A percentile compares a stretch with the other conserved stretches of the same genome.
Conservation (phyloP, 2,888 invertebrate species). For the Campaea margaritaria region DNA sequence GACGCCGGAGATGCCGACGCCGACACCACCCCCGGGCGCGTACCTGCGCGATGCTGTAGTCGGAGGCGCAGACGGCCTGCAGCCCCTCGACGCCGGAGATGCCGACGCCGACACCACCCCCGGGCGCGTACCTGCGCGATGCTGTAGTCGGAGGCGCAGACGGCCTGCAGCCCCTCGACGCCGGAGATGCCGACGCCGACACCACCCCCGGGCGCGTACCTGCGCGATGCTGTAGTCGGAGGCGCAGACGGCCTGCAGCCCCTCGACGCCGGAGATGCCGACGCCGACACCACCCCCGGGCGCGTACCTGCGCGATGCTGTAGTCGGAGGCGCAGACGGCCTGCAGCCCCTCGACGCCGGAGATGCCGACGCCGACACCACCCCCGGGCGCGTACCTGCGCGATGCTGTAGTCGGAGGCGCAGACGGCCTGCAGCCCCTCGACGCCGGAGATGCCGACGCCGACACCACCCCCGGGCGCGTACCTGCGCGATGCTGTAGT, state of each 20-base stretch:
- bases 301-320: no score
- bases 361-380: slow-evolving; percentile 99
- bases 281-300: no score
- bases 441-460: slow-evolving; percentile 98
- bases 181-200: slow-evolving; percentile 99
- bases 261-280: slow-evolving; percentile 98
- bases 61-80: slow-evolving; percentile 99
- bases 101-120: slow-evolving; percentile 98
- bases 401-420: slow-evolving; percentile 99
- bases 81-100: slow-evolving; percentile 99
- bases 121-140: no score
- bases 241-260: slow-evolving; percentile 99
- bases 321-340: slow-evolving; percentile 99
- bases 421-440: slow-evolving; percentile 99
- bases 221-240: slow-evolving; percentile 99
- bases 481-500: slow-evolving; percentile 99
- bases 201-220: no score
- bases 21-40: no score
- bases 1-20: no score
- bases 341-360: slow-evolving; percentile 99
- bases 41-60: slow-evolving; percentile 92
- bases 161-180: slow-evolving; percentile 99
- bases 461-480: no score
- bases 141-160: slow-evolving; percentile 99
- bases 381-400: no score